Conservation (phyloP, 2,888 invertebrate genomes). For the Leptinotarsa tumamoca region DNA sequence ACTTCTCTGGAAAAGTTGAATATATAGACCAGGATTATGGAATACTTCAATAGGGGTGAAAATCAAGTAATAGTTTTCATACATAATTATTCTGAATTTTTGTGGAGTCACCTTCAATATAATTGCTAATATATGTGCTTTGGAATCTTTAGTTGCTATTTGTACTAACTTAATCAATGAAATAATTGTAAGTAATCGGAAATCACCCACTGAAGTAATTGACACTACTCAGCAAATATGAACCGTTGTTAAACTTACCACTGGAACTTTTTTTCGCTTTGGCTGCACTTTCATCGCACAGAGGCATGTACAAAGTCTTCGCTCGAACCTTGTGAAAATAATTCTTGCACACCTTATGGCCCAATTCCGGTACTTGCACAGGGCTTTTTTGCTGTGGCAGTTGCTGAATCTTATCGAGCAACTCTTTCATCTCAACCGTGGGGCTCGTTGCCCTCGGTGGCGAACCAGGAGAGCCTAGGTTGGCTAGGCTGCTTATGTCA, state of each 20-base stretch:
- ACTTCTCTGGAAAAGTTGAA: no score
- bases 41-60: no score
- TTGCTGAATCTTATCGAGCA: constrained; percentile 79
- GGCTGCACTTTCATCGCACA: constrained; percentile 63
- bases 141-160: no score
- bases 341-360: constrained; percentile 57
- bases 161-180: no score
- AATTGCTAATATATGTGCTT: no score
- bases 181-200: no score
- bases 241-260: constrained; percentile 50
- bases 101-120: no score
- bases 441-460: constrained; percentile 88
- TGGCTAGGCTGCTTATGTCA: constrained; percentile 78
- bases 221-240: no score
- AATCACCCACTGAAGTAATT: no score
- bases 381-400: constrained; percentile 69
- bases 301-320: constrained; percentile 79
- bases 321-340: constrained; percentile 71
- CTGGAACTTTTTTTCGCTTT: constrained; percentile 50
- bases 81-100: no score
- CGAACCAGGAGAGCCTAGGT: constrained; percentile 77
- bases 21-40: no score
- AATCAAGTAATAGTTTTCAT: no score
- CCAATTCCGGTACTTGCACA: constrained; percentile 62
- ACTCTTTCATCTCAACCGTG: constrained; percentile 79